Evolutionary conservation across 1,140 invertebrate genomes (phyloP).

Genomic region (Drosophila ficusphila): DNA sequence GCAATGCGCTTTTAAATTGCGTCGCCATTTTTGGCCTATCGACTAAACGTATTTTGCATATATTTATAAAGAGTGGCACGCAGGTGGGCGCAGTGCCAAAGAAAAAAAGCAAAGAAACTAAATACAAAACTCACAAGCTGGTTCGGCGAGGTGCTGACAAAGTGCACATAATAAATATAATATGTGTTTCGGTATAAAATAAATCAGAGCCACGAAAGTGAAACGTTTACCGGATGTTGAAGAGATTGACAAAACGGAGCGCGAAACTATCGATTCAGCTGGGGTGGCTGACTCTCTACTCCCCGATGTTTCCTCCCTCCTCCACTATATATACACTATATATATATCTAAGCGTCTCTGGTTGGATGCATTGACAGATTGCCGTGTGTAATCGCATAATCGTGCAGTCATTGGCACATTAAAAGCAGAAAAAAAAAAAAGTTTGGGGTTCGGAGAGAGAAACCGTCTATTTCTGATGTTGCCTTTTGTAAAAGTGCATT

Average conservation of each 20-base stretch:
- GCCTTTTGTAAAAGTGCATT: constrained; percentile 76
- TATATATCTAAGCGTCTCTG: constrained; percentile 44
- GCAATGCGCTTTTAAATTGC: constrained; percentile 72
- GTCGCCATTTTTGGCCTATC: constrained; percentile 69
- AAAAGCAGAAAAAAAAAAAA: constrained; percentile 44
- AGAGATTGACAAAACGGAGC: constrained; percentile 64
- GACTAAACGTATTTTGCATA: constrained; percentile 38
- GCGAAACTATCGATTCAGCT: constrained; percentile 65
- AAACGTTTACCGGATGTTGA: constrained; percentile 77
- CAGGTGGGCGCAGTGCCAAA: constrained; percentile 67
- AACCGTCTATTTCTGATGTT: constrained; percentile 61
- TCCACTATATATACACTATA: background rate
- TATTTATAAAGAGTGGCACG: constrained; percentile 35
- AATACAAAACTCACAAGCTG: constrained; percentile 11
- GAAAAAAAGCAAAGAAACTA: background rate
- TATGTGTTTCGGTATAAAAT: constrained; percentile 70
- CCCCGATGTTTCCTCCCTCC: background rate
- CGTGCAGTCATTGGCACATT: constrained; percentile 80
- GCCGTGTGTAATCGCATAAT: constrained; percentile 75
- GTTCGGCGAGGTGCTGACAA: constrained; percentile 63
- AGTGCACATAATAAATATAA: constrained; percentile 79
- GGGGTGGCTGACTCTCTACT: constrained; percentile 53
- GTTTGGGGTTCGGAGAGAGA: constrained; percentile 18
- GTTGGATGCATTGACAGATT: constrained; percentile 80
- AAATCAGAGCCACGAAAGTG: constrained; percentile 76